phyloP scores from a whole-genome alignment of 2,797 vertebrate genomes.

The Platalea minor region DNA sequence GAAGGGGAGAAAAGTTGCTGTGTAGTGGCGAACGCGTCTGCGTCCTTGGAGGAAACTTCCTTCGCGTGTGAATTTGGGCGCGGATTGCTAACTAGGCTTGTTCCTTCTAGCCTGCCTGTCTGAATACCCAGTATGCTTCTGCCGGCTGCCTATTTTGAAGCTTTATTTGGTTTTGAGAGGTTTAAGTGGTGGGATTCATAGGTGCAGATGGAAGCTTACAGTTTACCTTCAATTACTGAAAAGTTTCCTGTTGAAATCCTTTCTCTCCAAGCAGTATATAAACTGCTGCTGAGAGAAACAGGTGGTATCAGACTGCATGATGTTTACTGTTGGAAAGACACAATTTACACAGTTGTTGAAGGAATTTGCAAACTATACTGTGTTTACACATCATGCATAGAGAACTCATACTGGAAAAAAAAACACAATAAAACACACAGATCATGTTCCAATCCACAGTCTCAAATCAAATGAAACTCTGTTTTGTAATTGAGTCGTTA shows the following conservation, averaged over 20 bases:
- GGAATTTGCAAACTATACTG: background rate
- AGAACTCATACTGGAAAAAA: background rate
- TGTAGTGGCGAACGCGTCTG: accelerated
- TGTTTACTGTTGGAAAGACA: background rate
- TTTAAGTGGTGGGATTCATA: background rate
- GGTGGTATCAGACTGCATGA: background rate
- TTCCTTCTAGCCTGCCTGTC: background rate
- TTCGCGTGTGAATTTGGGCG: accelerated
- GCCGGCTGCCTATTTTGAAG: background rate
- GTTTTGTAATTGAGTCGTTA: background rate
- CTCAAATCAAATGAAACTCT: background rate
- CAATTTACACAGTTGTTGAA: background rate
- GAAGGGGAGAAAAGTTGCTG: background rate
- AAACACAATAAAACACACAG: background rate
- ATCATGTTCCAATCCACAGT: background rate
- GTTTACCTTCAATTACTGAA: background rate
- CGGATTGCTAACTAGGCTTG: accelerated
- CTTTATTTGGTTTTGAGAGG: background rate
- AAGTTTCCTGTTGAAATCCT: background rate
- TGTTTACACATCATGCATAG: background rate
- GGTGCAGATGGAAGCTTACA: background rate
- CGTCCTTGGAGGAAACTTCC: background rate
- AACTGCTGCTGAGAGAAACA: background rate
- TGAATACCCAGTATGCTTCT: background rate
- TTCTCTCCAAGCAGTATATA: background rate